phyloP scores from a whole-genome alignment of 2,888 invertebrate genomes.

The Autographa pulchrina region DNA sequence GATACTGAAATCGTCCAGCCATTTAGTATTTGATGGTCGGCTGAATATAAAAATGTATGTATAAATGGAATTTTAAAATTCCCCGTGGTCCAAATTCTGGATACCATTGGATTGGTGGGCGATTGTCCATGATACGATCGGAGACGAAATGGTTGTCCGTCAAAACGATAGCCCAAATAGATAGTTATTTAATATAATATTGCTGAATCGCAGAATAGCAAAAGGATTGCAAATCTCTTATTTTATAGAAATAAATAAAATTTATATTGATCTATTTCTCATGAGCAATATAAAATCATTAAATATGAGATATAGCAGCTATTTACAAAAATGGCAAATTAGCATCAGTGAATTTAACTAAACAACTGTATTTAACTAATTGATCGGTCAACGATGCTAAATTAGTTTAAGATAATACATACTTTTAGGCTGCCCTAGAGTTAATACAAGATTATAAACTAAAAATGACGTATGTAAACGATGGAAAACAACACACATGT shows the following conservation, averaged over 20 bases:
- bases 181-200: neutral
- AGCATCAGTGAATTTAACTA: no score
- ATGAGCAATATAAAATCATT: no score
- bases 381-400: no score
- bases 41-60: constrained; percentile 26
- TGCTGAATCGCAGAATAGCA: neutral
- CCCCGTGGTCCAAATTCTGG: neutral
- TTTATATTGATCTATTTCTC: no score
- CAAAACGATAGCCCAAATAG: neutral
- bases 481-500: neutral
- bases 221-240: no score
- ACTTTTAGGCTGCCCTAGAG: neutral
- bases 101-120: neutral
- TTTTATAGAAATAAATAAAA: no score
- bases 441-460: neutral
- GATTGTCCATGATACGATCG: neutral
- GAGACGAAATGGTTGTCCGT: neutral
- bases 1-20: constrained; percentile 27
- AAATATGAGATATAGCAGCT: neutral
- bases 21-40: constrained; percentile 41
- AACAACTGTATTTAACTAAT: no score
- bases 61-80: constrained; percentile 32
- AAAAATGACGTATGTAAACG: neutral
- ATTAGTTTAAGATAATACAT: no score
- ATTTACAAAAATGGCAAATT: no score